Conservation (phyloP, 1,140 invertebrate genomes). For the Hestina assimilis region DNA sequence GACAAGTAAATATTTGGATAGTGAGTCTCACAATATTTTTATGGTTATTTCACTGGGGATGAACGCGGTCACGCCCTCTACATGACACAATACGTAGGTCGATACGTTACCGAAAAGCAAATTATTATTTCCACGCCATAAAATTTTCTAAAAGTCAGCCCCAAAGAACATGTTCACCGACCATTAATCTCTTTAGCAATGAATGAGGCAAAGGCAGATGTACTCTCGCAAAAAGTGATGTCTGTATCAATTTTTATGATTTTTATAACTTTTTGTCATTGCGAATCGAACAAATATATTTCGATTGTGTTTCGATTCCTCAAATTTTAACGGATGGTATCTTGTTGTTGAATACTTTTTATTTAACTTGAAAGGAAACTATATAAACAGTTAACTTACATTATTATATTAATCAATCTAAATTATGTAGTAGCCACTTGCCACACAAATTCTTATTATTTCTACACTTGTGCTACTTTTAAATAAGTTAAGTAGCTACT, state of each 20-base stretch:
- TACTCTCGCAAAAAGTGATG: slow-evolving; percentile 26
- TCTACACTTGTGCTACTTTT: no score
- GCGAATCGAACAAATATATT: no score
- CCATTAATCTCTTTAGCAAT: slow-evolving; percentile 68
- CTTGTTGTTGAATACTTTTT: no score
- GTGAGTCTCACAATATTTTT: slow-evolving; percentile 56
- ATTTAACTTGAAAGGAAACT: no score
- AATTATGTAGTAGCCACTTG: no score
- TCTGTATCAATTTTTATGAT: slow-evolving; percentile 22
- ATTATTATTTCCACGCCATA: slow-evolving; percentile 73
- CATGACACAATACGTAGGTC: slow-evolving; percentile 42
- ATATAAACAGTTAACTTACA: no score
- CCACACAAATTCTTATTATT: no score
- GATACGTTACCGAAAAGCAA: slow-evolving; percentile 54
- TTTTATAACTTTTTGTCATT: slow-evolving; percentile 15
- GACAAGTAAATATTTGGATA: slow-evolving; percentile 74
- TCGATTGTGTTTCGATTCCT: no score
- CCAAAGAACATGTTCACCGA: slow-evolving; percentile 36
- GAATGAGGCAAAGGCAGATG: slow-evolving; percentile 36
- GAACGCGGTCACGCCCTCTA: slow-evolving; percentile 66
- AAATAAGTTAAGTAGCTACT: no score
- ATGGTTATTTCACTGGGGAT: slow-evolving; percentile 23
- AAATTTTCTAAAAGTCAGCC: slow-evolving; percentile 55
- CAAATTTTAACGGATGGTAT: no score
- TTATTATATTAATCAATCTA: no score